Base-by-base conservation (phyloP, 2,888 invertebrate species). In the Yponomeuta evonymella region DNA sequence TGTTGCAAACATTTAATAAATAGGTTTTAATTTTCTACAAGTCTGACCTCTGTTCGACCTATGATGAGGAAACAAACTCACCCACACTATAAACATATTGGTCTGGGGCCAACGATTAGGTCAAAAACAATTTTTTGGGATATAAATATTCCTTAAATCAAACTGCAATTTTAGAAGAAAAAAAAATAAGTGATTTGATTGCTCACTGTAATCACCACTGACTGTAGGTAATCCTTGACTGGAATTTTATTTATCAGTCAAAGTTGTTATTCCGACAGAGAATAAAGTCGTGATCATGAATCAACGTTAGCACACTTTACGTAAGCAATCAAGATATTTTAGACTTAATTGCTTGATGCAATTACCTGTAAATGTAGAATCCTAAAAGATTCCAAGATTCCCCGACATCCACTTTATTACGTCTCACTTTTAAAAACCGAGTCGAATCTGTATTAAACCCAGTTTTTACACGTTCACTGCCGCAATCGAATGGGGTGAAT, bases 401-500 rank as follows among this genome's bases (percentile, higher is more conserved):
- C 51, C 15, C 51, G 51, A 58, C 15, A 58, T 12, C 51, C 51
- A 58, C 15, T 33, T 5, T 43, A 43, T 43, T 43, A 43, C 43
- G 6, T 43, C 43, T 43, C 43, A 43, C 15, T 58, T 58, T 58
- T 58, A 15, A 58, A 58, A 12, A 58, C 51, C 51, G 51, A 58
- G 4, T 15, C 51, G 15, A 58, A 58, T 58, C 51, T 12, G 51
- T 58, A 15, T 15, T 4, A 58, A 58, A 58, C 15, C 51, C 12
- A 58, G 51, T 15, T 58, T 58, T 58, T 58, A 58, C 51, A 23
- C 64, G 68, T 51, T 71, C 48, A 58, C 69, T 70, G 69, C 70
- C 70, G 62, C 51, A 36, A 64, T 48, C 43, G 8, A 43, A 43
- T 8, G 43, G 43, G 43, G 9, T 43, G 43, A 43, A 43, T 6